Conservation (phyloP, 2,888 invertebrate genomes). For the Alviniconcha strummeri region DNA sequence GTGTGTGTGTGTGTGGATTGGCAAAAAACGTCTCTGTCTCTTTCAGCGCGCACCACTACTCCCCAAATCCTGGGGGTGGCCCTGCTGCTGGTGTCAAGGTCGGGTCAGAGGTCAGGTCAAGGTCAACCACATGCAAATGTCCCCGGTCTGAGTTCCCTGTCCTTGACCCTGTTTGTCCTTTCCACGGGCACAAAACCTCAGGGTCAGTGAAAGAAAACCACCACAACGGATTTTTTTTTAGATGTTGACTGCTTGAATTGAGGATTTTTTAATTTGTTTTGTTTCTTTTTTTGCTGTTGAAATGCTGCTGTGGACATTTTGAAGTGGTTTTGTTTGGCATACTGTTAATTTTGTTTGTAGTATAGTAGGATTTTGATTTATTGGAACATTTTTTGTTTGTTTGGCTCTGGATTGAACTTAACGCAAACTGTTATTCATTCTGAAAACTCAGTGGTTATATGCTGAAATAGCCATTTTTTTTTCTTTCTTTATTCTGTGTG, state of each 20-base stretch:
- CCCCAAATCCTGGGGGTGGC: conserved; percentile 72
- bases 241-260: background rate
- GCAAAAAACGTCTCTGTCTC: background rate
- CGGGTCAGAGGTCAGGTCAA: conserved; percentile 50
- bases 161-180: conserved; percentile 72
- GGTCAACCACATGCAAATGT: conserved; percentile 45
- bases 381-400: too few relatives aligned
- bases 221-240: background rate
- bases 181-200: conserved; percentile 72
- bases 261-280: background rate
- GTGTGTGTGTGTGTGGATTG: conserved; percentile 13
- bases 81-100: conserved; percentile 40
- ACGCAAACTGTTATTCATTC: too few relatives aligned
- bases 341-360: too few relatives aligned
- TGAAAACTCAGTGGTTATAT: too few relatives aligned
- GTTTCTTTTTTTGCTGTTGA: background rate
- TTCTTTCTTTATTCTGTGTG: background rate
- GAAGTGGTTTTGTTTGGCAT: background rate
- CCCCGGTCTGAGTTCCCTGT: conserved; percentile 50
- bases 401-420: too few relatives aligned
- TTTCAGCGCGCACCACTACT: conserved; percentile 60
- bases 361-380: too few relatives aligned
- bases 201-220: conserved; percentile 67
- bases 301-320: background rate
- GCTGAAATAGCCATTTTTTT: background rate